These are phyloP conservation scores for Diachrysia chrysitis DNA, from an alignment of 2,888 invertebrate genomes.

Conservation along the genomic window DNA sequence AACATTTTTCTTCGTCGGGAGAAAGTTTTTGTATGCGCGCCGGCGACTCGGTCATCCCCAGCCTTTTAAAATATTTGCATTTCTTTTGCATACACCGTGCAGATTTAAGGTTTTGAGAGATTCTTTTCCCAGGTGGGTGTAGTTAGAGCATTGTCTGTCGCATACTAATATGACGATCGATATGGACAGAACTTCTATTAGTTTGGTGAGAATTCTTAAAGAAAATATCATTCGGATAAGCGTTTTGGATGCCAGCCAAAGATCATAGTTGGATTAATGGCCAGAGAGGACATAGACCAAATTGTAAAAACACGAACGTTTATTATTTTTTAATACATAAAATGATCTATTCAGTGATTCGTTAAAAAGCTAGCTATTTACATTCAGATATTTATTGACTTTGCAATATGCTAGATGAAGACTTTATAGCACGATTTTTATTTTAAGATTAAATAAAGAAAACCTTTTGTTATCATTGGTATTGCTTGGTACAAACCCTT, in stretches of 20 bases:
- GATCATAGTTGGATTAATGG: constrained; percentile 63
- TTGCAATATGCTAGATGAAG: no score
- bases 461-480: no score
- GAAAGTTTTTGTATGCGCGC: constrained; percentile 77
- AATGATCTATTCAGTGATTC: background rate
- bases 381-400: no score
- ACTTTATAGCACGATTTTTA: no score
- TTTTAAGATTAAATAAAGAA: no score
- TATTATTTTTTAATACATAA: constrained; percentile 32
- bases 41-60: constrained; percentile 69
- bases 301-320: constrained; percentile 55
- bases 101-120: constrained; percentile 68
- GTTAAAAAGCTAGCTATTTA: no score
- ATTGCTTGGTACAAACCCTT: constrained; percentile 12
- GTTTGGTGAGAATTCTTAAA: constrained; percentile 36
- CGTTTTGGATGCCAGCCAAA: constrained; percentile 67
- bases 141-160: constrained; percentile 42
- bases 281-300: constrained; percentile 56
- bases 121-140: constrained; percentile 61
- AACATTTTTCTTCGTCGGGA: constrained; percentile 78
- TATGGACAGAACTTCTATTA: constrained; percentile 36
- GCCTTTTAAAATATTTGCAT: constrained; percentile 84
- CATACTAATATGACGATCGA: constrained; percentile 54
- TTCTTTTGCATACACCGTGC: constrained; percentile 75
- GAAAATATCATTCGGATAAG: constrained; percentile 55